These are phyloP conservation scores for Drosophila sechellia DNA, from an alignment of 1,140 invertebrate genomes.

Conservation along the genomic window DNA sequence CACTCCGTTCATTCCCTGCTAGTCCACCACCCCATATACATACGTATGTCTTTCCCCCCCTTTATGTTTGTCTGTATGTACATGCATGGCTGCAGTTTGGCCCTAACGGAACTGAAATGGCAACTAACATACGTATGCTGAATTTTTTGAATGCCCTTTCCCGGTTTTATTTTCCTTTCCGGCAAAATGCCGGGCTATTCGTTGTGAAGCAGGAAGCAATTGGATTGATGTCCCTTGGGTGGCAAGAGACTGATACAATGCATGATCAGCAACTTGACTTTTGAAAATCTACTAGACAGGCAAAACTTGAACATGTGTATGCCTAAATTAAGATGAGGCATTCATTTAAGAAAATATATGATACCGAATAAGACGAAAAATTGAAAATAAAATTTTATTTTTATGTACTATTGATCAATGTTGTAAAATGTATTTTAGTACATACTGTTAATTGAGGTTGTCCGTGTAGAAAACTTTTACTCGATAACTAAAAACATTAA, in stretches of 20 bases:
- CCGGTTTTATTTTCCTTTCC: slow-evolving; percentile 1
- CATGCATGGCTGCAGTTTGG: slow-evolving; percentile 31
- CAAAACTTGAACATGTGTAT: neutral
- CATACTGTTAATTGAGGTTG: too few relatives aligned
- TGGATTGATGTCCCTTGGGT: slow-evolving; percentile 11
- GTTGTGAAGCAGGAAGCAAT: slow-evolving; percentile 11
- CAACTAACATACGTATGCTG: slow-evolving; percentile 31
- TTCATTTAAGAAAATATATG: too few relatives aligned
- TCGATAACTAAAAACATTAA: too few relatives aligned
- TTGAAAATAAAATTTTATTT: too few relatives aligned
- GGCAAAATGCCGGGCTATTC: slow-evolving; percentile 2
- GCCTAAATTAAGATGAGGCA: too few relatives aligned
- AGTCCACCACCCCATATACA: neutral
- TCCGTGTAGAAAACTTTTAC: too few relatives aligned
- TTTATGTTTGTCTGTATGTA: neutral
- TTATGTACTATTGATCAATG: too few relatives aligned
- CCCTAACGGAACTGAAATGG: slow-evolving; percentile 38
- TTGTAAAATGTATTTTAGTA: too few relatives aligned
- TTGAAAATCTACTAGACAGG: neutral
- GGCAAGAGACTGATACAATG: slow-evolving; percentile 1
- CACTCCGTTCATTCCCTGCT: neutral
- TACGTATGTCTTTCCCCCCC: slow-evolving; percentile 1
- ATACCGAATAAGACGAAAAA: too few relatives aligned
- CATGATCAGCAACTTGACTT: neutral
- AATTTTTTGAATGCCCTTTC: slow-evolving; percentile 43